Percentiles rank a stretch among this genome's conserved stretches.
Evolutionary conservation across 2,797 vertebrate species (phyloP).

Genomic region (Arremon aurantiirostris): DNA sequence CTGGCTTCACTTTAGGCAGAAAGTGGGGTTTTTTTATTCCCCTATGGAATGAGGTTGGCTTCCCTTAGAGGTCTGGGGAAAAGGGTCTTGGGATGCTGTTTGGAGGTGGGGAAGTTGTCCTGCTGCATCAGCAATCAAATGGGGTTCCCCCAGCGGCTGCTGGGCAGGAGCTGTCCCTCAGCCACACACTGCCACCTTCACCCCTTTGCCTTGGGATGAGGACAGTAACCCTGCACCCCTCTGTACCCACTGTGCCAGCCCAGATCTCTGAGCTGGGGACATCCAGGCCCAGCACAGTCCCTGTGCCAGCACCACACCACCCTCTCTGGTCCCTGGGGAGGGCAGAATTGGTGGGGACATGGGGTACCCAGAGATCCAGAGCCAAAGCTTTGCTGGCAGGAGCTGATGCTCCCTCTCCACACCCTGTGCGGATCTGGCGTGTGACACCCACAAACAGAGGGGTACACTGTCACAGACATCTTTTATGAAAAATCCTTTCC

Average conservation of each 20-base stretch:
- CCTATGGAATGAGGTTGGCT: fast-evolving
- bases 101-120: background rate
- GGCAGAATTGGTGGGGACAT: fast-evolving
- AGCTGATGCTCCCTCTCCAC: background rate
- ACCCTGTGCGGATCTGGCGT: fast-evolving
- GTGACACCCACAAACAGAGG: background rate
- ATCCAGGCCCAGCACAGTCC: background rate
- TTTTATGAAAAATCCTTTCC: too few relatives aligned
- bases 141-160: background rate
- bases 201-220: background rate
- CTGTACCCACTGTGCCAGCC: fast-evolving
- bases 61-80: background rate
- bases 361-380: background rate
- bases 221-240: background rate
- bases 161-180: background rate
- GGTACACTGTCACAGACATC: background rate
- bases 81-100: background rate
- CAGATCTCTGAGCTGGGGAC: fast-evolving
- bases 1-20: background rate
- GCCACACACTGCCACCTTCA: fast-evolving
- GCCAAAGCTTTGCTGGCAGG: background rate
- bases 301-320: fast-evolving
- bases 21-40: background rate
- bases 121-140: background rate
- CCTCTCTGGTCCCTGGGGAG: background rate